Evolutionary conservation across 2,797 vertebrate species (phyloP), one percentile per base, ranked within the genome.

Genomic region (Microctenopoma stevenorrisi): DNA sequence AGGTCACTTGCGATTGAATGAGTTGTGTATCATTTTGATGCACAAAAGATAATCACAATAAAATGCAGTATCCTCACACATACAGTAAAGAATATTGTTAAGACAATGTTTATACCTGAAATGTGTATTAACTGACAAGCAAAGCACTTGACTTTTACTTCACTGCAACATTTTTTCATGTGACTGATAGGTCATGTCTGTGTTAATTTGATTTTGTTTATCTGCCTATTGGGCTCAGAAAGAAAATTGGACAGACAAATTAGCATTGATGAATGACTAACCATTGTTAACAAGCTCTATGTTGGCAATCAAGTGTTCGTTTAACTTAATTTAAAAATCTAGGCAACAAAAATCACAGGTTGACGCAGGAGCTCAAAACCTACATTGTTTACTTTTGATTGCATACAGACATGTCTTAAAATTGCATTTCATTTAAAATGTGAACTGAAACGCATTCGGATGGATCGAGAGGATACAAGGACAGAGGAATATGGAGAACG

Each of bases 201-300:
- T 11, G 60, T 58, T 73, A 56, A 73, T 79, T 68, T 60, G 61
- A 72, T 84, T 72, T 58, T 52, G 42, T 72, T 84, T 50, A 50
- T 79, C 56, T 67, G 33, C 52, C 37, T 46, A 42, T 60, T 2
- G 48, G 58, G 59, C 53, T 72, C 48, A 56, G 37, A 0, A 30
- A 49, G 47, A 56, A 71, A 73, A 74, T 18, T 54, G 62, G 15
- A 53, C 52, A 28, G 22, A 11, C 47, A 77, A 76, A 76, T 77
- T 64, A 69, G 35, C 76, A 65, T 11, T 71, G 74, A 85, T 73
- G 49, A 61, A 80, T 74, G 76, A 62, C 53, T 73, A 40, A 56
- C 4, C 2, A 28, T 50, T 64, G 30, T 43, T 51, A 53, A 77
- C 62, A 35, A 73, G 53, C 26, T 30, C 53, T 14, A 4, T 22